Base-by-base conservation (phyloP, 2,888 invertebrate species). In the Tupiocoris notatus region DNA sequence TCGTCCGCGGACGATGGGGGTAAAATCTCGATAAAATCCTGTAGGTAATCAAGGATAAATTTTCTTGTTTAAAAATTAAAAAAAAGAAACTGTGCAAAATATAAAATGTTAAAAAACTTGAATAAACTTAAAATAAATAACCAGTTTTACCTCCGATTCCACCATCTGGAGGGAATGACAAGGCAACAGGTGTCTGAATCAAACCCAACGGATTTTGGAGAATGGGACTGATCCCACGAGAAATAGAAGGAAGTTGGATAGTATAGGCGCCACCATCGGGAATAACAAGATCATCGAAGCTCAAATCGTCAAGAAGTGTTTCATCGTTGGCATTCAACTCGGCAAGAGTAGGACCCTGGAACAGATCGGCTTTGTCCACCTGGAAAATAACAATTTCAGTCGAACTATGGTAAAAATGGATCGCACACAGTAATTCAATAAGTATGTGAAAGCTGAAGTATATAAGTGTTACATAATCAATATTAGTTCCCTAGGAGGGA, bases 351-450 rank as follows among this genome's bases (percentile, higher is more conserved):
- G 94, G 92, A 1, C 92, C 89, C 84, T 93, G 90, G 81, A 94
- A 92, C 79, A 93, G 86, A 85, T 94, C 94, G 57, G 92, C 89
- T 85, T 94, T 93, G 84, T 95, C 94, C 74, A 94, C 92, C 87
- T 93, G 90, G 83, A 94, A 93, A 81, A n/a, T n/a, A n/a, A n/a
- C n/a, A n/a, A n/a, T n/a, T n/a, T n/a, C n/a, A n/a, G n/a, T n/a
- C n/a, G n/a, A n/a, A n/a, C n/a, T n/a, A n/a, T n/a, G n/a, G n/a
- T n/a, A n/a, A n/a, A n/a, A n/a, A n/a, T n/a, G n/a, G n/a, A n/a
- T n/a, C n/a, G n/a, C n/a, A n/a, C n/a, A n/a, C n/a, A n/a, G n/a
- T n/a, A n/a, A n/a, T n/a, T n/a, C n/a, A n/a, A n/a, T n/a, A n/a
- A n/a, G n/a, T n/a, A n/a, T n/a, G n/a, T n/a, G n/a, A n/a, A n/a